Base-by-base conservation (phyloP, 2,888 invertebrate genomes). In the Petrolisthes cinctipes region DNA sequence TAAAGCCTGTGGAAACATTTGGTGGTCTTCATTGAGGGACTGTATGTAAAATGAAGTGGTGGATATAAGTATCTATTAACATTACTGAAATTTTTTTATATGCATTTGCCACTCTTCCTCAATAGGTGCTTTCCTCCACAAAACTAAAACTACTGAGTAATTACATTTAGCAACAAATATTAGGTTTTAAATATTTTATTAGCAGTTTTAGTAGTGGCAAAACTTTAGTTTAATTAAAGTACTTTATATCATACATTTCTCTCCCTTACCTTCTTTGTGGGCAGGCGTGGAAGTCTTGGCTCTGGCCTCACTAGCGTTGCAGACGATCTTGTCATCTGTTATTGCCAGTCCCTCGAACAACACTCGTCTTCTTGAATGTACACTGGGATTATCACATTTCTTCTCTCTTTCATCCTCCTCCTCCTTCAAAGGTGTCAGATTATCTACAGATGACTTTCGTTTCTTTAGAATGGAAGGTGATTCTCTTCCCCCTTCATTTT, bases 391-490 rank as follows among this genome's bases (percentile, higher is more conserved):
- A n/a, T n/a, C 71, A 71, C 11, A 17, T 9, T 66, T 20, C 20
- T 56, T 84, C 68, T 53, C 37, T 53, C 20, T 23, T 54, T 9
- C n/a, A n/a, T 54, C 56, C 23, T 80, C 81, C 80, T 76, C 83
- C 73, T 84, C 83, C 9, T 71, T 71, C 20, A 76, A 51, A 61
- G 80, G 80, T 3, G 80, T 54, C 61, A 75, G 20, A 11, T 81
- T 81, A 23, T 84, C 87, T 61, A 61, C 75, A 1, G 84, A 84
- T 0, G 76, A 68, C 53, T 84, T 80, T 11, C 84, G 80, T 66
- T 75, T 87, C 83, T 71, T 88, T 14, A 20, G 61, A n/a, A 76
- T 23, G 14, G 56, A 20, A 7, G 80, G 66, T 1, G 80, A 73
- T 56, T 54, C 37, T 68, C 66, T 86, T 20, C 17, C 20, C 56